These are phyloP conservation scores for Danio jaintianensis DNA, from an alignment of 2,797 vertebrate genomes.

Conservation along the genomic window DNA sequence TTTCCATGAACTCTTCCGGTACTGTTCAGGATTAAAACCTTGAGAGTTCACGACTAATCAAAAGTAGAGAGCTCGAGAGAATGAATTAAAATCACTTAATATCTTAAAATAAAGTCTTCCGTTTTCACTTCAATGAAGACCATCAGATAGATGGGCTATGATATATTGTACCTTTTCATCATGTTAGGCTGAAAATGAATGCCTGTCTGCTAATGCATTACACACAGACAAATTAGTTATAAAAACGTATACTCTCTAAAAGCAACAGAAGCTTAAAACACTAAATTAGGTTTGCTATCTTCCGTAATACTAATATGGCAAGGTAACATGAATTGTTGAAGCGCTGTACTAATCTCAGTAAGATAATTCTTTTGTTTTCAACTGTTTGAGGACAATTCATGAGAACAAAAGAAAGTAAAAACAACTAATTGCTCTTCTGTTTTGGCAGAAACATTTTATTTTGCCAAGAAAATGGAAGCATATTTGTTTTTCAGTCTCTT, in stretches of 20 bases:
- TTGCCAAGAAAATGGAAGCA: slow-evolving; percentile 1
- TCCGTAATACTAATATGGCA: not conserved
- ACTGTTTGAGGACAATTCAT: not conserved
- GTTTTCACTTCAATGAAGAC: slow-evolving; percentile 37
- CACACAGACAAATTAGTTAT: not conserved
- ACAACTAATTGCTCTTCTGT: not conserved
- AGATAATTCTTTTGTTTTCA: slow-evolving; percentile 6
- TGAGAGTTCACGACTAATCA: slow-evolving; percentile 47
- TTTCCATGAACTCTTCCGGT: slow-evolving; percentile 41
- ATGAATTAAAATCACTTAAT: slow-evolving; percentile 53
- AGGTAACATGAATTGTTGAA: not conserved
- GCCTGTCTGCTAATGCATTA: slow-evolving; percentile 5
- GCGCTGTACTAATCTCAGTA: not conserved
- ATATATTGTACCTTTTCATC: slow-evolving; percentile 44
- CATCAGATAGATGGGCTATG: slow-evolving; percentile 28
- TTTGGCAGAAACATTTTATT: slow-evolving; percentile 16
- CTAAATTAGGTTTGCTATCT: not conserved
- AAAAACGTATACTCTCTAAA: slow-evolving; percentile 11
- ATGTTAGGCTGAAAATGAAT: slow-evolving; percentile 15
- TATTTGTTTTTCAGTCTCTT: not conserved
- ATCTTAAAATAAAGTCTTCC: slow-evolving; percentile 49
- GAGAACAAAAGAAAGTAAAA: not conserved
- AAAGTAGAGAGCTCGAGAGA: slow-evolving; percentile 51
- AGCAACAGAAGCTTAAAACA: not conserved
- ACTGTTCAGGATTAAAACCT: slow-evolving; percentile 32